Evolutionary conservation across 2,113 vertebrate species (phyloP), one percentile per base, ranked within the genome.

Genomic region (Alethe castanea): DNA sequence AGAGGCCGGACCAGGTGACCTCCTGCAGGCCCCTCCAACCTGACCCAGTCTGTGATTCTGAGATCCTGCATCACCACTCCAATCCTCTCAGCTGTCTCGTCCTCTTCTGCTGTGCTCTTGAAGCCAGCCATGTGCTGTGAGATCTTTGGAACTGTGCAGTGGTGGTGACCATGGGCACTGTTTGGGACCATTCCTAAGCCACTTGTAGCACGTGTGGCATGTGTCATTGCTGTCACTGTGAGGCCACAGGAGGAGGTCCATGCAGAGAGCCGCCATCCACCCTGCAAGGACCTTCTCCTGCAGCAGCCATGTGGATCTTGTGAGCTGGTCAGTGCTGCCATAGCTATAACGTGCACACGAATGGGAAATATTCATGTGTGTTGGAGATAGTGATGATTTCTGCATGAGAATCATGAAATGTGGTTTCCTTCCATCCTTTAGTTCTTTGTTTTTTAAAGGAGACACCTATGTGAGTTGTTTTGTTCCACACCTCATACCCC

Each of bases 151-250:
- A 36, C 36, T 74, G 42, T 65, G 42, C 1, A 1, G 14, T 17
- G 29, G 5, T 8, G 17, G 15, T 78, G 52, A n/a, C 56, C 25
- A 3, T 0, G 3, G 19, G 18, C 42, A 61, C 12, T 0, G 0
- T 12, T 10, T 14, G 11, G 29, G 16, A 38, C 22, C 23, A 5
- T 29, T 81, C 18, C 11, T 47, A 36, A 16, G 42, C 42, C 36
- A 44, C 62, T 12, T 38, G 23, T 13, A 60, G 44, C 42, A 50
- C 6, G 3, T 0, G 1, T 44, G 3, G 35, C 52, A 40, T 3
- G 2, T 0, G 0, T 33, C 3, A 8, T 52, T 3, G 0, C 67
- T 79, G 67, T 29, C 54, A 33, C 81, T 28, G 18, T 17, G 40
- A 71, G 38, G 61, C 40, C 31, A 20, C 11, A 33, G 13, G 24